Evolutionary conservation across 2,888 invertebrate genomes (phyloP).

Genomic region (Drosophila nr. perissopoda): DNA sequence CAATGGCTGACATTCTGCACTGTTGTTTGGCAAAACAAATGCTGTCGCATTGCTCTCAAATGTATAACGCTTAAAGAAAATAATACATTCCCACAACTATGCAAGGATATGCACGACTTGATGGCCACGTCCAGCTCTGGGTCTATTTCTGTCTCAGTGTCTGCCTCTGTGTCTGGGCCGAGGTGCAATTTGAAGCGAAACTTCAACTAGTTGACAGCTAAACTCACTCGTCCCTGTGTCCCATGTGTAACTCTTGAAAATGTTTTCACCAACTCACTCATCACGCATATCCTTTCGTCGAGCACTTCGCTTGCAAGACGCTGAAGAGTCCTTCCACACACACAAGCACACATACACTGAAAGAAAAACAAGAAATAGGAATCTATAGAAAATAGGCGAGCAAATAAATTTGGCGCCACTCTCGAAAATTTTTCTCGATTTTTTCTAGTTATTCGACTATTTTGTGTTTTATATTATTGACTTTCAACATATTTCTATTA

Average conservation of each 20-base stretch:
- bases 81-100: slow-evolving; percentile 20
- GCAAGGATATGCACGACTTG: slow-evolving; percentile 24
- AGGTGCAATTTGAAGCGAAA: slow-evolving; percentile 24
- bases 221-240: slow-evolving; percentile 28
- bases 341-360: slow-evolving; percentile 5
- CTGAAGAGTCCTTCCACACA: slow-evolving; percentile 42
- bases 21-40: slow-evolving; percentile 13
- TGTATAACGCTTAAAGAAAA: slow-evolving; percentile 50
- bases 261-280: slow-evolving; percentile 71
- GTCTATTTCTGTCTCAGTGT: not conserved
- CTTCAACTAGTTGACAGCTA: slow-evolving; percentile 38
- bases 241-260: slow-evolving; percentile 40
- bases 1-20: slow-evolving; percentile 5
- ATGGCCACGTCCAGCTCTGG: slow-evolving; percentile 1
- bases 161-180: not conserved
- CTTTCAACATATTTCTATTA: not conserved
- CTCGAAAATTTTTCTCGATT: not conserved
- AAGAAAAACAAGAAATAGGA: not conserved
- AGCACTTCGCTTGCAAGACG: slow-evolving; percentile 36
- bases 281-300: slow-evolving; percentile 49
- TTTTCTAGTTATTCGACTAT: not conserved
- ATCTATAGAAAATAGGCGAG: not conserved
- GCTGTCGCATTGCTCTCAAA: slow-evolving; percentile 48
- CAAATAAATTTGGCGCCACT: not conserved
- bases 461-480: not conserved